phyloP scores from a whole-genome alignment of 2,113 vertebrate genomes.

The Mormyrus lacerda region DNA sequence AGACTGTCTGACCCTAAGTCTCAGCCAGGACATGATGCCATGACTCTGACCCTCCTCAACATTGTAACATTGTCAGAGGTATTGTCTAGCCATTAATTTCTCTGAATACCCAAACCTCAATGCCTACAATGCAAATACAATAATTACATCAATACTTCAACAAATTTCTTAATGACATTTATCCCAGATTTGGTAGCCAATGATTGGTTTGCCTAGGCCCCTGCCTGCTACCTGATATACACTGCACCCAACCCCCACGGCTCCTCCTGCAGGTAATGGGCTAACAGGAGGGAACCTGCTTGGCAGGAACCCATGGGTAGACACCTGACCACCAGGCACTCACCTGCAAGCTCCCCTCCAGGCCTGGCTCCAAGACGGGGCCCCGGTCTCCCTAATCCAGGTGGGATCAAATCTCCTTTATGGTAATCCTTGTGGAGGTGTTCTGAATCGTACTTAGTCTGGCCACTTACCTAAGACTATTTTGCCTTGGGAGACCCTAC shows the following conservation, averaged over 20 bases:
- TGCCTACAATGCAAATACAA: not conserved
- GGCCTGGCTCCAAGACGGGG: too few relatives aligned
- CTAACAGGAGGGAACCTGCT: too few relatives aligned
- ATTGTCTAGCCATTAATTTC: not conserved
- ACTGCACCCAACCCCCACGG: not conserved
- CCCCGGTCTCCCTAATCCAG: too few relatives aligned
- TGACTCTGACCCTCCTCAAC: not conserved
- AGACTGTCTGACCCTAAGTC: not conserved
- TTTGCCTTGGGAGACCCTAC: too few relatives aligned
- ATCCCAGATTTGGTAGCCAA: not conserved
- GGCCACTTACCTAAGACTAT: too few relatives aligned
- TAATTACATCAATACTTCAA: not conserved
- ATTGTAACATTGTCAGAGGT: not conserved
- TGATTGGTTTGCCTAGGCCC: not conserved
- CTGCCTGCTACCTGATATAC: not conserved
- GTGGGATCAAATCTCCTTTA: too few relatives aligned
- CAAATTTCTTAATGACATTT: not conserved
- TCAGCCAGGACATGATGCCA: not conserved
- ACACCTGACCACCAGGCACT: too few relatives aligned
- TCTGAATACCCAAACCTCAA: not conserved
- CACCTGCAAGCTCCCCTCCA: too few relatives aligned
- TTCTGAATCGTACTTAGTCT: too few relatives aligned
- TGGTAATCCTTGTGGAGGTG: too few relatives aligned
- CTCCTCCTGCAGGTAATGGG: too few relatives aligned
- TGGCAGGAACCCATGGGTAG: too few relatives aligned